Conservation (phyloP, 2,888 invertebrate genomes). For the Drosophila kanekoi region DNA sequence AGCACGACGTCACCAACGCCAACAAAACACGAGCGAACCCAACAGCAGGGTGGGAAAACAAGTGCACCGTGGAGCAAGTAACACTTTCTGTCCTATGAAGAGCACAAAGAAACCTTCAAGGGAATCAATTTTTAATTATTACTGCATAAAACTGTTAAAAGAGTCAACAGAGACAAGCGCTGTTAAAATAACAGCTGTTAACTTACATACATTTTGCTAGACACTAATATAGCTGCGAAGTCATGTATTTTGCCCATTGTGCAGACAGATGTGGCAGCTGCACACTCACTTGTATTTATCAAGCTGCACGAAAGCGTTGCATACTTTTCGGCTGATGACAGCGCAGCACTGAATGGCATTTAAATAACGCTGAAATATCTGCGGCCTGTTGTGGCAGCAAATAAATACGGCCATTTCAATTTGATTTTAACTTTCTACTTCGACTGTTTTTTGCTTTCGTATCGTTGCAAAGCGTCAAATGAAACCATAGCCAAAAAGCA, state of each 20-base stretch:
- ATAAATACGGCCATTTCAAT: conserved; percentile 40
- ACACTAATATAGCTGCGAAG: not conserved
- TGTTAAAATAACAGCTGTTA: too few relatives aligned
- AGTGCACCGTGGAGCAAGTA: conserved; percentile 16
- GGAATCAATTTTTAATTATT: too few relatives aligned
- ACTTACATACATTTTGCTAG: too few relatives aligned
- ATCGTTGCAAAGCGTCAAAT: conserved; percentile 13
- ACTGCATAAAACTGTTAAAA: too few relatives aligned
- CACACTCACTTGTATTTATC: conserved; percentile 45
- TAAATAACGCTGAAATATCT: conserved; percentile 52
- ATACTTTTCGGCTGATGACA: conserved; percentile 46
- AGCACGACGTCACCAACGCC: conserved; percentile 54
- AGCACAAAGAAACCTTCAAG: not conserved
- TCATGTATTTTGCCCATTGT: not conserved
- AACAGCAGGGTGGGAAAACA: conserved; percentile 11
- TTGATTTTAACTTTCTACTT: conserved; percentile 6
- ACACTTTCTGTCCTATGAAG: not conserved
- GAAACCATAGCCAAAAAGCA: conserved; percentile 9
- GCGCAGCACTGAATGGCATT: conserved; percentile 32
- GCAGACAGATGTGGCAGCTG: conserved; percentile 15
- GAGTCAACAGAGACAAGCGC: too few relatives aligned
- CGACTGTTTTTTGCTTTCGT: conserved; percentile 15
- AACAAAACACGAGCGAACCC: conserved; percentile 29
- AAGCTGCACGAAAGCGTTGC: conserved; percentile 43
- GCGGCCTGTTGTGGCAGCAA: conserved; percentile 19